Percentiles rank a stretch among this genome's conserved stretches.
phyloP scores from a whole-genome alignment of 2,888 invertebrate species.

The Molanna angustata region DNA sequence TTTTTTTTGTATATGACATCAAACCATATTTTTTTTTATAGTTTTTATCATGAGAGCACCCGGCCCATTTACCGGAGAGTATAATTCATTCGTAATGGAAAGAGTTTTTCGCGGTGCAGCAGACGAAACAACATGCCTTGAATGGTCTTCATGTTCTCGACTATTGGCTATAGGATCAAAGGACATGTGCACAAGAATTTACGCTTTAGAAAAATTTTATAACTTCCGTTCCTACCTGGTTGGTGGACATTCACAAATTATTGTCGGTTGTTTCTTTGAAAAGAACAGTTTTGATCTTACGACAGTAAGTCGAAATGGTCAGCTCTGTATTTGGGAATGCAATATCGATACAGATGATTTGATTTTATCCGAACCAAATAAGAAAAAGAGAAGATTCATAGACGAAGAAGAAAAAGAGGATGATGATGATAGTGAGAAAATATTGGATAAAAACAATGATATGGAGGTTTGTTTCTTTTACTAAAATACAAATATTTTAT shows the following conservation, averaged over 20 bases:
- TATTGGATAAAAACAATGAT: slow-evolving; percentile 58
- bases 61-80: slow-evolving; percentile 74
- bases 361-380: slow-evolving; percentile 52
- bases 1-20: too few species aligned
- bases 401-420: slow-evolving; percentile 67
- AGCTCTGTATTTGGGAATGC: slow-evolving; percentile 83
- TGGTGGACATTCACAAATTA: slow-evolving; percentile 80
- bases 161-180: slow-evolving; percentile 87
- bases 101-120: slow-evolving; percentile 77
- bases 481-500: too few species aligned
- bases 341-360: slow-evolving; percentile 70
- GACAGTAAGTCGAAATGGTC: slow-evolving; percentile 81
- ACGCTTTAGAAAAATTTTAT: slow-evolving; percentile 68
- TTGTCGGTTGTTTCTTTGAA: slow-evolving; percentile 88
- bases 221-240: slow-evolving; percentile 77
- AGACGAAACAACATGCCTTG: slow-evolving; percentile 81
- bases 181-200: slow-evolving; percentile 84
- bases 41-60: slow-evolving; percentile 87
- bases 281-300: slow-evolving; percentile 79
- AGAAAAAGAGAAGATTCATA: slow-evolving; percentile 48
- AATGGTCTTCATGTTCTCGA: slow-evolving; percentile 92
- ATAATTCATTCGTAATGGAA: slow-evolving; percentile 84
- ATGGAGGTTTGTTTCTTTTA: too few species aligned
- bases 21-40: slow-evolving; percentile 38
- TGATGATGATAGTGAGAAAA: slow-evolving; percentile 60